Evolutionary conservation across 2,888 invertebrate genomes (phyloP).

Genomic region (Brachypalpus laphriformis): DNA sequence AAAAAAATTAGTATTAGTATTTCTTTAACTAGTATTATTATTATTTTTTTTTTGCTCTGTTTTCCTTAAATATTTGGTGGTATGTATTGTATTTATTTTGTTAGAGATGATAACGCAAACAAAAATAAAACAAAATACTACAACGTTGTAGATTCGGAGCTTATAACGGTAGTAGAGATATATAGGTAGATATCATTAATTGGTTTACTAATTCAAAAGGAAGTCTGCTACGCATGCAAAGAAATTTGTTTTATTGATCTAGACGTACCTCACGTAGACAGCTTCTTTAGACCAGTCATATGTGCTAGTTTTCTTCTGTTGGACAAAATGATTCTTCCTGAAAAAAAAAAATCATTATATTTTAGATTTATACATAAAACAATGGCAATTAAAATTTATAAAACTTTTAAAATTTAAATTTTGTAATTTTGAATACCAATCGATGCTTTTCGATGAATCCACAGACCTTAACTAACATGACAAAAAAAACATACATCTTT

Average conservation of each 20-base stretch:
- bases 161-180: background rate
- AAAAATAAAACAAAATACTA: background rate
- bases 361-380: no score
- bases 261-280: constrained; percentile 60
- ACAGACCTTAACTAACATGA: no score
- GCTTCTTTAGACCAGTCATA: constrained; percentile 72
- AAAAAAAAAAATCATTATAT: constrained; percentile 7
- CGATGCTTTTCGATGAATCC: no score
- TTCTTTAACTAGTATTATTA: constrained; percentile 25
- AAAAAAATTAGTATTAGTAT: constrained; percentile 33
- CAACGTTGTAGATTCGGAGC: background rate
- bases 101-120: constrained; percentile 30
- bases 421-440: background rate
- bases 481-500: no score
- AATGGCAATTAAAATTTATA: background rate
- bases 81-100: background rate
- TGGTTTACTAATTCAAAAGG: background rate
- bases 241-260: background rate
- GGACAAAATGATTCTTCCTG: constrained; percentile 16
- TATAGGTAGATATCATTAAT: background rate
- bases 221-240: no score
- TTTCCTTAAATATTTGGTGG: constrained; percentile 2
- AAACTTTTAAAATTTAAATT: background rate
- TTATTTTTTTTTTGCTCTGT: constrained; percentile 9
- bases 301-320: constrained; percentile 39